A percentile compares a stretch with the other conserved stretches of the same genome.
These are phyloP conservation scores for Antheraea yamamai DNA, from an alignment of 2,888 invertebrate species.

Conservation along the genomic window DNA sequence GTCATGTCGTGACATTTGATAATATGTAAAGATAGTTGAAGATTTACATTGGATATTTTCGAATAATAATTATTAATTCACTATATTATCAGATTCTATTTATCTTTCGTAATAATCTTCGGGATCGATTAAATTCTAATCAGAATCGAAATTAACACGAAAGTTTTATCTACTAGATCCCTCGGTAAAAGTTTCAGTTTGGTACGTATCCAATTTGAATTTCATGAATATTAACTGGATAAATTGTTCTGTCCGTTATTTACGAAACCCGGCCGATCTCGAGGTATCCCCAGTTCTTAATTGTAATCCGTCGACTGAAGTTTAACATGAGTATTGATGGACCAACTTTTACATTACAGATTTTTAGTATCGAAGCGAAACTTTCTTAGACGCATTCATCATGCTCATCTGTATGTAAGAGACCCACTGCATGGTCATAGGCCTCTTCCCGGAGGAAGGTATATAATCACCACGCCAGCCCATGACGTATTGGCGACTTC, in stretches of 20 bases:
- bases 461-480: no score
- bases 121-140: constrained; percentile 46
- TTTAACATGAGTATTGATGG: neutral
- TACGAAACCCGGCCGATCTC: constrained; percentile 26
- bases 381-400: no score
- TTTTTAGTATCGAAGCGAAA: neutral
- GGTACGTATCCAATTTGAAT: constrained; percentile 58
- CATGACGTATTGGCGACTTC: no score
- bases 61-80: neutral
- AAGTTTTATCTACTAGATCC: constrained; percentile 42
- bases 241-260: constrained; percentile 40
- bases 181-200: constrained; percentile 22
- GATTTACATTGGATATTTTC: neutral
- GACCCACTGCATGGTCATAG: no score
- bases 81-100: neutral
- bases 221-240: constrained; percentile 58
- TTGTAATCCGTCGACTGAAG: constrained; percentile 27
- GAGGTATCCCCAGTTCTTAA: constrained; percentile 16
- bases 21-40: neutral
- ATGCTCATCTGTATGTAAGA: no score
- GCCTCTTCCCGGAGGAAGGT: no score
- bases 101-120: constrained; percentile 12
- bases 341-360: neutral
- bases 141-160: constrained; percentile 45
- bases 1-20: no score